phyloP scores from a whole-genome alignment of 2,888 invertebrate species.

The Apomyelois bistriatella region DNA sequence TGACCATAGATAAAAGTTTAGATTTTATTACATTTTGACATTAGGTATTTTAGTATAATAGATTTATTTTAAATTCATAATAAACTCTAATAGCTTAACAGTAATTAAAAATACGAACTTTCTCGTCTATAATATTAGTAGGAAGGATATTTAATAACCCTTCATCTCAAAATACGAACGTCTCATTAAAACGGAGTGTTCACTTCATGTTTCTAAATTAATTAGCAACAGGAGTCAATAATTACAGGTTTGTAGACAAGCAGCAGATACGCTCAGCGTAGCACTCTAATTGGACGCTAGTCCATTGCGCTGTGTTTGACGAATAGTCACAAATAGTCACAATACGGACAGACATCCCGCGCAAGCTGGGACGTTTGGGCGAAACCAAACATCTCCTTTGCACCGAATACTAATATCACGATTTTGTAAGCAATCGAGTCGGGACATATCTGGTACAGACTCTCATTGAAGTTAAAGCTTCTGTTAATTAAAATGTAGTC shows the following conservation, averaged over 20 bases:
- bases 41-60: too few species aligned
- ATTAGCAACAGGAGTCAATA: conserved; percentile 13
- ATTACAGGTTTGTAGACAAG: conserved; percentile 37
- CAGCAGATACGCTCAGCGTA: conserved; percentile 40
- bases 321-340: conserved; percentile 15
- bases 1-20: too few species aligned
- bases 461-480: not conserved
- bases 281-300: conserved; percentile 32
- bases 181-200: conserved; percentile 2
- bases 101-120: too few species aligned
- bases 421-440: not conserved
- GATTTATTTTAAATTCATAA: too few species aligned
- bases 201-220: conserved; percentile 9
- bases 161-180: conserved; percentile 3
- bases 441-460: too few species aligned
- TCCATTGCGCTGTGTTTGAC: conserved; percentile 19
- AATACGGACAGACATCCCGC: not conserved
- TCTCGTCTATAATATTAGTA: not conserved
- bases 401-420: not conserved
- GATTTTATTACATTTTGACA: too few species aligned
- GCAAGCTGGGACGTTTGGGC: not conserved
- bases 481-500: not conserved
- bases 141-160: not conserved
- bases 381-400: not conserved
- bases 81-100: too few species aligned